These are phyloP conservation scores for Brenthis hecate DNA, from an alignment of 2,888 invertebrate genomes.

Conservation along the genomic window DNA sequence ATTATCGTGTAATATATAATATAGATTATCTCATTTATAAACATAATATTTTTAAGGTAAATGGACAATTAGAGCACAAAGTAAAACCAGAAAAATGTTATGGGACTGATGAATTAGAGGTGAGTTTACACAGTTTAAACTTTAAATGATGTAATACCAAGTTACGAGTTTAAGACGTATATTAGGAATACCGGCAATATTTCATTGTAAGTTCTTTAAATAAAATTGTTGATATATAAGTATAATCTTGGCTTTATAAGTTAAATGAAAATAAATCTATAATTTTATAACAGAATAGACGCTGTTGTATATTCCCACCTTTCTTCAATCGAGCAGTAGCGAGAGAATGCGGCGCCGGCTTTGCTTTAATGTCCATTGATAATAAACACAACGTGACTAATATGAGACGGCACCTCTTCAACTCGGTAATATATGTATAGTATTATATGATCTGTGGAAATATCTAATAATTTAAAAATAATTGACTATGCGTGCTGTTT, in stretches of 20 bases:
- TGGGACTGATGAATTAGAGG: constrained; percentile 47
- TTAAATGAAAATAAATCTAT: neutral
- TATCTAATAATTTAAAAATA: neutral
- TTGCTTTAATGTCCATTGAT: constrained; percentile 40
- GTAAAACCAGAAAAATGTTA: constrained; percentile 50
- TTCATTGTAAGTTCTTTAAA: too few relatives aligned
- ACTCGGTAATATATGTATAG: constrained; percentile 39
- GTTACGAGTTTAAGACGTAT: too few relatives aligned
- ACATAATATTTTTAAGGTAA: constrained; percentile 13
- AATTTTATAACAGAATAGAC: constrained; percentile 46
- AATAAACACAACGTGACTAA: constrained; percentile 48
- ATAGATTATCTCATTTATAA: neutral
- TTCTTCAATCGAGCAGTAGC: constrained; percentile 58
- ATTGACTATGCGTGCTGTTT: too few relatives aligned
- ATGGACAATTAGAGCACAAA: constrained; percentile 17
- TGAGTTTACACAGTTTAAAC: constrained; percentile 37
- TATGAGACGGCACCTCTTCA: constrained; percentile 39
- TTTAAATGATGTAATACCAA: neutral
- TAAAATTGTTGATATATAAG: too few relatives aligned
- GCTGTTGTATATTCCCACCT: constrained; percentile 65
- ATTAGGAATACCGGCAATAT: too few relatives aligned
- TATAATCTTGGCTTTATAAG: too few relatives aligned
- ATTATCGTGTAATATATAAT: too few relatives aligned
- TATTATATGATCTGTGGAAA: constrained; percentile 5
- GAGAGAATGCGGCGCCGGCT: constrained; percentile 52